Evolutionary conservation across 2,888 invertebrate genomes (phyloP), one percentile per base, ranked within the genome.

Genomic region (Epinotia bilunana): DNA sequence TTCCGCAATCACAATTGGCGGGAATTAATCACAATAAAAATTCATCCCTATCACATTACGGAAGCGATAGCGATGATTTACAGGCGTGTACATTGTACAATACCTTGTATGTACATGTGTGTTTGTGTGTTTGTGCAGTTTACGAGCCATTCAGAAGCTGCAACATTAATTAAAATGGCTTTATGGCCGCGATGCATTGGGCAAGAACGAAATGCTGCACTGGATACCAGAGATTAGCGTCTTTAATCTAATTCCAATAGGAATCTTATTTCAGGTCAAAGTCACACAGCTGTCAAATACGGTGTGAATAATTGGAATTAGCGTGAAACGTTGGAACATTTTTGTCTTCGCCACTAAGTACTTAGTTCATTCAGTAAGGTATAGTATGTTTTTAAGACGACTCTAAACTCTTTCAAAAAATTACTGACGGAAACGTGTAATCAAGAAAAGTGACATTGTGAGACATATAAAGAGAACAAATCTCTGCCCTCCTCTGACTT

Each of bases 141-240:
- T 70, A 74, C 70, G 70, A 74, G 64, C 70, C 60, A 74, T 74
- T 74, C 74, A 61, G 70, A 23, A 63, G 63, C 57, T 23, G 68
- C 62, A 39, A 58, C 74, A 49, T 71, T 74, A 71, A 74, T 74
- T 74, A 74, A 70, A 71, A 20, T 53, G 57, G 49, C 23, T 74
- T 70, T 71, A 71, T n/a, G 60, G 64, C 57, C 58, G 58, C 33
- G 61, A 68, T 53, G 68, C 46, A 62, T 68, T 73, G 73, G 73
- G 73, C 60, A 64, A 72, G 71, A 70, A 46, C 39, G 71, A 20
- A 53, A n/a, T 53, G 53, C 6, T 9, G 39, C 39, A 39, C 9
- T 23, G 5, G 43, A 12, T 39, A 62, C 12, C n/a, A 33, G 33
- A 16, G 62, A 33, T 18, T n/a, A 6, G 28, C 5, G 33, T 33